Percentiles rank a stretch among this genome's conserved stretches.
Conservation (phyloP, 2,888 invertebrate genomes). For the Lottia scabra region DNA sequence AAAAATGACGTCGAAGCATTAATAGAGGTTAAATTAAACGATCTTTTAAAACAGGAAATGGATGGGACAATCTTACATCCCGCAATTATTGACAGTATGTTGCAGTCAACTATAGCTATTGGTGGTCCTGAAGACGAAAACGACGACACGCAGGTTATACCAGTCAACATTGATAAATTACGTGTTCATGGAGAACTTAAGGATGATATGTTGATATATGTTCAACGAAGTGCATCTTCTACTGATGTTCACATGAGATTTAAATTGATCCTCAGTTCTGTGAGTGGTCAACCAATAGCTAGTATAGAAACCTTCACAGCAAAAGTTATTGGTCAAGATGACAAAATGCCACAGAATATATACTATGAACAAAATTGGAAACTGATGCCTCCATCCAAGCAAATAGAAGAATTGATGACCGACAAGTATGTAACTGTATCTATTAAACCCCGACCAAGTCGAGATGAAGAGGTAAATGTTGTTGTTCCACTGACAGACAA, state of each 20-base stretch:
- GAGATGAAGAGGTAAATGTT: background rate
- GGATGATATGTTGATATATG: background rate
- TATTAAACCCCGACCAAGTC: background rate
- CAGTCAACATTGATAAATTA: background rate
- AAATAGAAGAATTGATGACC: background rate
- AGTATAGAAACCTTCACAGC: background rate
- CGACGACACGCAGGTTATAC: background rate
- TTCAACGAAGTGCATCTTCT: background rate
- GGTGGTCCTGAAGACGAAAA: background rate
- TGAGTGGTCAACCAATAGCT: background rate
- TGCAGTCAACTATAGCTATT: conserved; percentile 7
- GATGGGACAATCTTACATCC: conserved; percentile 21
- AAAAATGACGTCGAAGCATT: conserved; percentile 13
- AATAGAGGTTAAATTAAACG: conserved; percentile 1
- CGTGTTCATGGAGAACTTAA: background rate
- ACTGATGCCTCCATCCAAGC: background rate
- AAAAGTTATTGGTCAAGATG: background rate
- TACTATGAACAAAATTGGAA: background rate
- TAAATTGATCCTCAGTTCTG: background rate
- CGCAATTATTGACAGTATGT: conserved; percentile 21
- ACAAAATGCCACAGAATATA: background rate
- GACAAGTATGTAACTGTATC: background rate
- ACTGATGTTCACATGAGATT: background rate
- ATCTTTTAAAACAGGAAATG: conserved; percentile 14
- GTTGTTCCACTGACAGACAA: background rate